phyloP scores from a whole-genome alignment of 2,797 vertebrate genomes.

The Alauda arvensis region DNA sequence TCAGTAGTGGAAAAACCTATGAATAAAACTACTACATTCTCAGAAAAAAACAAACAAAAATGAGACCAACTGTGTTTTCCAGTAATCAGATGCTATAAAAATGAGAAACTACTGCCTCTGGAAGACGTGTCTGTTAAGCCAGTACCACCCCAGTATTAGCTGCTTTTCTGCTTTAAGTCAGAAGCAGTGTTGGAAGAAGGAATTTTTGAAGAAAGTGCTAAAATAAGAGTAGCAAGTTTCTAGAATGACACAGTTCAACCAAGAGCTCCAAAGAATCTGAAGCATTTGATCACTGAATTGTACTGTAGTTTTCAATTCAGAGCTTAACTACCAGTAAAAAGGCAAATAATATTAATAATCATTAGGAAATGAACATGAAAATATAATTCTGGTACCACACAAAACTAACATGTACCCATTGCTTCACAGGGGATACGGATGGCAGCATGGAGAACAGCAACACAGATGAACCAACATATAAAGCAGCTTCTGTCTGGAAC shows the following conservation, averaged over 20 bases:
- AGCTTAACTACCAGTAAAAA: background rate
- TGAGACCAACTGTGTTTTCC: background rate
- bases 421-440: background rate
- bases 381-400: background rate
- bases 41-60: background rate
- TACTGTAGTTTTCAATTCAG: background rate
- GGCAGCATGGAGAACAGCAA: background rate
- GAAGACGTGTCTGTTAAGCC: background rate
- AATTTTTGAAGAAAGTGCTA: background rate
- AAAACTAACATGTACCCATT: background rate
- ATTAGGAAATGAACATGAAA: background rate
- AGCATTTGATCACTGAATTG: background rate
- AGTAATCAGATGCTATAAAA: background rate
- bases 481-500: background rate
- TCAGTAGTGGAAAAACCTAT: background rate
- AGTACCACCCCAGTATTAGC: background rate
- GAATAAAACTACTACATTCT: background rate
- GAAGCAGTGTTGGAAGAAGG: background rate
- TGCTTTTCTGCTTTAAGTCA: background rate
- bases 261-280: background rate
- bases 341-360: background rate
- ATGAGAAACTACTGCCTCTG: background rate
- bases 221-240: background rate
- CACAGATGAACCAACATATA: fast-evolving
- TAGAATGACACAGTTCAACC: background rate